phyloP scores from a whole-genome alignment of 92 coral and sea anemone species.

The Pocillopora grandis region DNA sequence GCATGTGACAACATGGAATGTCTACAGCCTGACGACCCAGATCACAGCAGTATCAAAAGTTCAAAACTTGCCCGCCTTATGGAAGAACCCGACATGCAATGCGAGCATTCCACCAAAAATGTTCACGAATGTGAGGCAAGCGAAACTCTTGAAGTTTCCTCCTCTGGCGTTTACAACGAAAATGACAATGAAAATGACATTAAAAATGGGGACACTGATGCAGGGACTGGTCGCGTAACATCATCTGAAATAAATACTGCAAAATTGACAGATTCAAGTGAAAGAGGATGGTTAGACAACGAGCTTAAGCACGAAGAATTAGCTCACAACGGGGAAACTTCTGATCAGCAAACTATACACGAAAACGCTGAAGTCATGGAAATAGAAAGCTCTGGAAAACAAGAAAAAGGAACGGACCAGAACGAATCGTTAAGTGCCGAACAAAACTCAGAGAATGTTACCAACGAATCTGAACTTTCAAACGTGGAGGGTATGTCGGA shows the following conservation, averaged over 20 bases:
- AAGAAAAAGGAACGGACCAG: constrained; percentile 8
- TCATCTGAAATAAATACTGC: neutral
- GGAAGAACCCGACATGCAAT: constrained; percentile 88
- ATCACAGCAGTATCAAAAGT: constrained; percentile 87
- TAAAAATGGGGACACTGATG: neutral
- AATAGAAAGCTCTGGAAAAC: constrained; percentile 17
- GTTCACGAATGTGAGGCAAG: constrained; percentile 32
- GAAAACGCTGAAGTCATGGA: constrained; percentile 54
- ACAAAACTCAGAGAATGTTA: constrained; percentile 32
- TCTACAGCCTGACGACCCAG: constrained; percentile 54
- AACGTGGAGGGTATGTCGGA: constrained; percentile 88
- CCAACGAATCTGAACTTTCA: constrained; percentile 77
- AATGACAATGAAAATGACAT: neutral
- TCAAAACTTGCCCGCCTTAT: constrained; percentile 65
- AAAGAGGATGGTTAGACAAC: neutral
- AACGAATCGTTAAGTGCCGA: constrained; percentile 9
- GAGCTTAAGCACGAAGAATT: constrained; percentile 4
- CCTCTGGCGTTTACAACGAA: neutral
- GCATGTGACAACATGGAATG: constrained; percentile 21
- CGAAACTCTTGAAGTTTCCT: constrained; percentile 10
- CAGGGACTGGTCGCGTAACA: neutral
- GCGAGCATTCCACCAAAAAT: constrained; percentile 87
- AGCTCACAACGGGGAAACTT: neutral
- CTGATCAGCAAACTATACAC: constrained; percentile 5
- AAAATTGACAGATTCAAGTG: neutral